phyloP scores from a whole-genome alignment of 2,888 invertebrate genomes.

The Smittia sp. region DNA sequence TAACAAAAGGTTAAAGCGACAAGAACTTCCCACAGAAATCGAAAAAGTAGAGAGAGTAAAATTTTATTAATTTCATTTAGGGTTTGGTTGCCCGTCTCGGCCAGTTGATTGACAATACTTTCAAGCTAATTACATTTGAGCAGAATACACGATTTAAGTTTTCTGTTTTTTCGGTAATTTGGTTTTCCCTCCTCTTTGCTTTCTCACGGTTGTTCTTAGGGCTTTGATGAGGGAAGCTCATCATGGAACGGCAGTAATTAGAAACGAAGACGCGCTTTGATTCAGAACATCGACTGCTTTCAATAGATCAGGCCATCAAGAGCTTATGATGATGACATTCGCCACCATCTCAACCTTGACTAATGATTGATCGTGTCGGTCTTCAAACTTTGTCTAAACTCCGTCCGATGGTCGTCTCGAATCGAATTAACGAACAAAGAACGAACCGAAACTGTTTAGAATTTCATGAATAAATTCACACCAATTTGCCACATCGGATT shows the following conservation, averaged over 20 bases:
- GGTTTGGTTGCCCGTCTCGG: neutral
- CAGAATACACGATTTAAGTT: neutral
- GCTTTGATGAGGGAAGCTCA: conserved; percentile 34
- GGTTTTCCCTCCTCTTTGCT: neutral
- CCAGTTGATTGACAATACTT: conserved; percentile 36
- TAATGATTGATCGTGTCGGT: conserved; percentile 15
- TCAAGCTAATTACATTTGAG: conserved; percentile 33
- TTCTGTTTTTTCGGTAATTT: conserved; percentile 23
- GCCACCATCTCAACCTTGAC: neutral
- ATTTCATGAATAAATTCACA: conserved; percentile 40
- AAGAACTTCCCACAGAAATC: conserved; percentile 2
- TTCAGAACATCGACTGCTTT: neutral
- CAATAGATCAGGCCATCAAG: conserved; percentile 17
- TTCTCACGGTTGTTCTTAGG: conserved; percentile 37
- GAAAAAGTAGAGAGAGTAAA: neutral
- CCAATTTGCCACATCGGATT: conserved; percentile 34
- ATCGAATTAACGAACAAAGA: neutral
- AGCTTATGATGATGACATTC: conserved; percentile 27
- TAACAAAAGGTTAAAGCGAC: neutral
- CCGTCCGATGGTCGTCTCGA: neutral
- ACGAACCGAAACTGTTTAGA: conserved; percentile 1
- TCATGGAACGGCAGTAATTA: conserved; percentile 15
- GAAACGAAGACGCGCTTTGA: conserved; percentile 3
- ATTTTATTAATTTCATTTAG: conserved; percentile 10
- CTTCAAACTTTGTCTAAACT: too few relatives aligned